phyloP scores from a whole-genome alignment of 92 coral and sea anemone species.

The Siderastrea radians region DNA sequence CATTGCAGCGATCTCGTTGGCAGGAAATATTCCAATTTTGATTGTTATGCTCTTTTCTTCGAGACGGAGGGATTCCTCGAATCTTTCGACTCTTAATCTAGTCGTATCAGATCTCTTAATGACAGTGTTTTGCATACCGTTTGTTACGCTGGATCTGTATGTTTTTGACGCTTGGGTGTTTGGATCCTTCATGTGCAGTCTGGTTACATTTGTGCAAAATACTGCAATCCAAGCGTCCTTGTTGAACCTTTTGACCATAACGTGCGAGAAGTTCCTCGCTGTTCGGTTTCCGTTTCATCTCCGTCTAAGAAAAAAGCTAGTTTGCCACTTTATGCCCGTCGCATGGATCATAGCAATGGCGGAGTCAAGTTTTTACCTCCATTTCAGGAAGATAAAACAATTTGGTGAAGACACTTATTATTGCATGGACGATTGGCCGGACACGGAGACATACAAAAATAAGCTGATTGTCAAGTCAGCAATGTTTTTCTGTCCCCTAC shows the following conservation, averaged over 20 bases:
- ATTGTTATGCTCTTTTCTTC: constrained; percentile 47
- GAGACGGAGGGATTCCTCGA: constrained; percentile 66
- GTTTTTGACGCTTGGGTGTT: constrained; percentile 75
- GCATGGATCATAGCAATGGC: constrained; percentile 73
- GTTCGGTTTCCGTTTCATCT: constrained; percentile 83
- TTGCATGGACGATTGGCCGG: constrained; percentile 69
- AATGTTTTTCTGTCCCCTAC: constrained; percentile 45
- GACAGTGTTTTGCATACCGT: constrained; percentile 73
- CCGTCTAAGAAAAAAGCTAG: constrained; percentile 60
- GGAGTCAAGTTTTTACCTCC: constrained; percentile 33
- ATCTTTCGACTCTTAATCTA: constrained; percentile 75
- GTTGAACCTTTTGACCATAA: constrained; percentile 68
- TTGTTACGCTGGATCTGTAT: constrained; percentile 65
- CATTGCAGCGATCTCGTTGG: constrained; percentile 64
- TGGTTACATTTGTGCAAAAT: constrained; percentile 62
- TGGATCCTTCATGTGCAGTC: constrained; percentile 64
- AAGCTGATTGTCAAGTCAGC: not conserved
- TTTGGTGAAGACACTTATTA: constrained; percentile 16
- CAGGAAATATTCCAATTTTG: constrained; percentile 76
- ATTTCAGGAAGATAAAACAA: constrained; percentile 4
- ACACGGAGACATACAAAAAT: not conserved
- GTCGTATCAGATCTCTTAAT: constrained; percentile 80
- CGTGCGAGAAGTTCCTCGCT: constrained; percentile 80
- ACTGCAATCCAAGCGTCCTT: constrained; percentile 63
- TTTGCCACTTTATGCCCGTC: constrained; percentile 32